Evolutionary conservation across 2,888 invertebrate genomes (phyloP).

Genomic region (Zaprionus lineosus): DNA sequence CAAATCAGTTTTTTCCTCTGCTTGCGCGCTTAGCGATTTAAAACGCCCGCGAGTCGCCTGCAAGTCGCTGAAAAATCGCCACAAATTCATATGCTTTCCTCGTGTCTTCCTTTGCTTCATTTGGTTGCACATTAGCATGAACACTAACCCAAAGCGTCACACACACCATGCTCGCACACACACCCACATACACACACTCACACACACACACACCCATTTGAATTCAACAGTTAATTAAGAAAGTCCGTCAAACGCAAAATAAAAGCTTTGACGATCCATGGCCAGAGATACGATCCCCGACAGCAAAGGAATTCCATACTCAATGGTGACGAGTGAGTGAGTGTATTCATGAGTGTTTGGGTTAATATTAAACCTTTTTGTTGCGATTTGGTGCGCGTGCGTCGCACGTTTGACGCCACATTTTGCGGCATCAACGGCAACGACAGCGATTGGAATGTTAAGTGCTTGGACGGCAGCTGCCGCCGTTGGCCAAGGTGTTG

Average conservation of each 20-base stretch:
- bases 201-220: slow-evolving; percentile 4
- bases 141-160: background rate
- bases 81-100: background rate
- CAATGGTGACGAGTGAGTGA: background rate
- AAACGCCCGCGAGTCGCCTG: slow-evolving; percentile 29
- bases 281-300: slow-evolving; percentile 10
- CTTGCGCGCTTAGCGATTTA: slow-evolving; percentile 23
- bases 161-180: background rate
- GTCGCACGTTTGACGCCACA: slow-evolving; percentile 57
- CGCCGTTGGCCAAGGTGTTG: slow-evolving; percentile 33
- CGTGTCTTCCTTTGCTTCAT: background rate
- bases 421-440: slow-evolving; percentile 48
- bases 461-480: slow-evolving; percentile 41
- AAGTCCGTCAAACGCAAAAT: slow-evolving; percentile 10
- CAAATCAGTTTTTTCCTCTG: slow-evolving; percentile 32
- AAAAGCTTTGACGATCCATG: slow-evolving; percentile 19
- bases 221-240: slow-evolving; percentile 47
- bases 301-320: no score
- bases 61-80: slow-evolving; percentile 20
- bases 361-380: slow-evolving; percentile 23
- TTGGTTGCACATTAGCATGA: background rate
- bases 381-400: slow-evolving; percentile 65
- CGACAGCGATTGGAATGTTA: slow-evolving; percentile 59
- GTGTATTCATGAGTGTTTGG: background rate
- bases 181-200: background rate